Evolutionary conservation across 2,797 vertebrate species (phyloP), one percentile per base, ranked within the genome.

Genomic region (Stomatorhinus walkeri): DNA sequence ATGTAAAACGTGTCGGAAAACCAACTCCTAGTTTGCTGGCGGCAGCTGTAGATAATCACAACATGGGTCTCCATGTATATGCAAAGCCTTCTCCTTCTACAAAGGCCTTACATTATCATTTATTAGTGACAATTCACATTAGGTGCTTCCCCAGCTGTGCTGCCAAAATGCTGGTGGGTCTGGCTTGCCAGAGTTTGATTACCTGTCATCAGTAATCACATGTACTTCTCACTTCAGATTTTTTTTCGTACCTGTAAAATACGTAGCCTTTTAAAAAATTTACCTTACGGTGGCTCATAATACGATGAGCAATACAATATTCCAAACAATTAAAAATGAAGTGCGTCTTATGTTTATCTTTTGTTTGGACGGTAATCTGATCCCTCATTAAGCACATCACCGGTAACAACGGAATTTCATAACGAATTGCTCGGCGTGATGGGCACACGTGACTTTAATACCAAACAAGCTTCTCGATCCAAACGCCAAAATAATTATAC

Each of bases 381-480:
- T 46, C 6, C 28, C 12, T 81, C 76, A 81, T 28, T 48, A 85
- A 51, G 48, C n/a, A 22, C n/a, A 85, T 48, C 48, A 4, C n/a
- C 81, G 46, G 81, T 51, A 79, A 88, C 72, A 40, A 48, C 24
- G 24, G 14, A n/a, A 49, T 49, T 79, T 88, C 43, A 88, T 6
- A 72, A 48, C 24, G 12, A 48, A 28, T 46, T 68, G 40, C 24
- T 54, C 10, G 48, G 49, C 32, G 36, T 43, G 87, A 76, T 52
- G 36, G 28, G 51, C 1, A 46, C 76, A 81, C 87, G 48, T 88
- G 87, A 88, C 72, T 72, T 81, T n/a, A 88, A 88, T 88, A 81
- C 5, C 68, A 81, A 28, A 19, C 68, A 52, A 19, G 87, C 64
- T 32, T 79, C 64, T 7, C 64, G 10, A 40, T 49, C 32, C 24